A percentile compares a stretch with the other conserved stretches of the same genome.
phyloP scores from a whole-genome alignment of 2,797 vertebrate species.

The Kryptopterus vitreolus region DNA sequence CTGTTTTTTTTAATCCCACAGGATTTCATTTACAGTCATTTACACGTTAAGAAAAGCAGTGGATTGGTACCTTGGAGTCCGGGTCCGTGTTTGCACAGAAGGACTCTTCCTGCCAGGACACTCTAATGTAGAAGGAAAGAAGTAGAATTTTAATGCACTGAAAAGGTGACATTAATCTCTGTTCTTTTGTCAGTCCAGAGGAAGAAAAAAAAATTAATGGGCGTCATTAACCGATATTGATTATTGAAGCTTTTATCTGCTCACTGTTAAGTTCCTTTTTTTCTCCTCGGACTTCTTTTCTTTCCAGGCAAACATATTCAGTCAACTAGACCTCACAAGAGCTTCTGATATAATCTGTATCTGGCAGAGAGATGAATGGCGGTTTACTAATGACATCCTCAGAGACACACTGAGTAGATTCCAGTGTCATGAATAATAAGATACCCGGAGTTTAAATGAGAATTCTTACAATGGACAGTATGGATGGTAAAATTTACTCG shows the following conservation, averaged over 20 bases:
- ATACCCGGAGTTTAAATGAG: not conserved
- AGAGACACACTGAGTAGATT: not conserved
- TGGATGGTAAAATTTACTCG: no score
- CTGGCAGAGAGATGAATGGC: not conserved
- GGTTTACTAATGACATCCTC: not conserved
- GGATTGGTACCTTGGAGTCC: conserved; percentile 65
- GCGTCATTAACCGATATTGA: not conserved
- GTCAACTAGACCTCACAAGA: not conserved
- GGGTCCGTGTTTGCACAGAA: conserved; percentile 71
- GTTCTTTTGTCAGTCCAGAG: not conserved
- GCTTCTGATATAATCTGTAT: not conserved
- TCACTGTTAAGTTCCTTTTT: not conserved
- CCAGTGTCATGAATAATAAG: not conserved
- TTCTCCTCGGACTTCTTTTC: not conserved
- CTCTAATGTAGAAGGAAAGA: conserved; percentile 63
- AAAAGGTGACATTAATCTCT: not conserved
- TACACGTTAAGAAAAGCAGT: not conserved
- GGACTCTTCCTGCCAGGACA: conserved; percentile 74
- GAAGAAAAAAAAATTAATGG: no score
- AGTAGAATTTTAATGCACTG: not conserved
- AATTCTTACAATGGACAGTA: not conserved
- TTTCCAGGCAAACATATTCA: not conserved
- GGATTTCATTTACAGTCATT: conserved; percentile 13
- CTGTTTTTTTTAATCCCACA: conserved; percentile 16
- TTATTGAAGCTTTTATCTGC: not conserved